Evolutionary conservation across 2,797 vertebrate genomes (phyloP).

Genomic region (Kryptopterus vitreolus): DNA sequence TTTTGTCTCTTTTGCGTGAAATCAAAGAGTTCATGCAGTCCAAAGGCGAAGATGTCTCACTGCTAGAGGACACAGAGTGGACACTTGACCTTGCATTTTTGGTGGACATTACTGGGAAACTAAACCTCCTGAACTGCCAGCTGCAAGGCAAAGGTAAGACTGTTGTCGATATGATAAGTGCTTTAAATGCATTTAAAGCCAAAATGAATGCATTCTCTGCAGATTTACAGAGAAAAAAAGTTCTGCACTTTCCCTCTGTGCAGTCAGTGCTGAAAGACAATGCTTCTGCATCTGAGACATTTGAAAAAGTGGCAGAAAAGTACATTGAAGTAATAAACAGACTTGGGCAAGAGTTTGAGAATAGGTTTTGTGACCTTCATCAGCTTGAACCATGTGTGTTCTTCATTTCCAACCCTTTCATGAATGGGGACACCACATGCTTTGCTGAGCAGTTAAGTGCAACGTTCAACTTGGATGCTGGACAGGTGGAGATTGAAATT

Average conservation of each 20-base stretch:
- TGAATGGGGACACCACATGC: not conserved
- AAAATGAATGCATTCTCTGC: constrained; percentile 41
- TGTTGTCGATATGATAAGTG: constrained; percentile 41
- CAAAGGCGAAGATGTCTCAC: constrained; percentile 21
- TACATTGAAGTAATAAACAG: constrained; percentile 45
- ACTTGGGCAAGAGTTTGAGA: constrained; percentile 30
- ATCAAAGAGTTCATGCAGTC: constrained; percentile 39
- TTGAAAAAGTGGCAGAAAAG: constrained; percentile 46
- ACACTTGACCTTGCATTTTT: constrained; percentile 48
- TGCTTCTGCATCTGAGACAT: constrained; percentile 43
- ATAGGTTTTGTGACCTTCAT: constrained; percentile 23
- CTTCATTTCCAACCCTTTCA: constrained; percentile 23
- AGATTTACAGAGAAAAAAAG: constrained; percentile 37
- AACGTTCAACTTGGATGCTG: no score
- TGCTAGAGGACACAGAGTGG: constrained; percentile 41
- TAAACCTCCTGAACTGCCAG: constrained; percentile 44
- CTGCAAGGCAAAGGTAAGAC: constrained; percentile 47
- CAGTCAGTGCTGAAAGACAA: constrained; percentile 41
- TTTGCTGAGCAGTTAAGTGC: no score
- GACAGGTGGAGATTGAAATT: no score
- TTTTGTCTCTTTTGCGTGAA: constrained; percentile 39
- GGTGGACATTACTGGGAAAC: constrained; percentile 43
- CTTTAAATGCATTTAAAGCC: constrained; percentile 41
- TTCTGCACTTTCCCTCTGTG: constrained; percentile 48
- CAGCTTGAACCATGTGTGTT: constrained; percentile 19